Percentiles rank a stretch among this genome's conserved stretches.
These are phyloP conservation scores for Heliconius charithonia DNA, from an alignment of 2,888 invertebrate genomes.

Conservation along the genomic window DNA sequence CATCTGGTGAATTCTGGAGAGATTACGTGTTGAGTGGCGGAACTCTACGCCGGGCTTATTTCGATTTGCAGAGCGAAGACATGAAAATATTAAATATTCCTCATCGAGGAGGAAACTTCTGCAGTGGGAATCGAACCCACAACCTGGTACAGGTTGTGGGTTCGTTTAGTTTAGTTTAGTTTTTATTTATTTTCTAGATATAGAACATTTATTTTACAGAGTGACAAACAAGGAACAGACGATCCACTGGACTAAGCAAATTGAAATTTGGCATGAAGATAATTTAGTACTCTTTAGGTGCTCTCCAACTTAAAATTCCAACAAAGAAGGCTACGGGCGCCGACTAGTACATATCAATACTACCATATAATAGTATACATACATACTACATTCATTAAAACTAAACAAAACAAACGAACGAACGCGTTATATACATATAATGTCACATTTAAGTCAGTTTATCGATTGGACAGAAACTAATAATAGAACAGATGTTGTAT, in stretches of 20 bases:
- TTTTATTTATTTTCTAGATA: too few relatives aligned
- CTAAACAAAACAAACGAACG: slow-evolving; percentile 36
- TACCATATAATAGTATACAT: too few relatives aligned
- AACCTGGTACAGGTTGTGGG: too few relatives aligned
- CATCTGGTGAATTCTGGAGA: neutral
- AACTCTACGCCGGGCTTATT: neutral
- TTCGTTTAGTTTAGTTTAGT: neutral
- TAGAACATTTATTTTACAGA: too few relatives aligned
- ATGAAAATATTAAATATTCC: neutral
- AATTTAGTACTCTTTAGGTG: too few relatives aligned
- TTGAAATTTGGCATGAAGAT: too few relatives aligned
- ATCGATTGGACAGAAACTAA: slow-evolving; percentile 69
- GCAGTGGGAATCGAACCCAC: neutral
- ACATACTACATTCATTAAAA: slow-evolving; percentile 2
- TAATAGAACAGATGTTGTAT: slow-evolving; percentile 61
- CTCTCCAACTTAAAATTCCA: too few relatives aligned
- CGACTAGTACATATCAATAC: too few relatives aligned
- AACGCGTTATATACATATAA: slow-evolving; percentile 40
- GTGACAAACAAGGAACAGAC: too few relatives aligned
- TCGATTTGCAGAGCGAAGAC: neutral
- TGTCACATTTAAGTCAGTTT: slow-evolving; percentile 67
- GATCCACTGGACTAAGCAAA: too few relatives aligned
- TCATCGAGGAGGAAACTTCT: neutral
- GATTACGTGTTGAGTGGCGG: neutral
- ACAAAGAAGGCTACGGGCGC: too few relatives aligned